These are phyloP conservation scores for Anastrepha ludens DNA, from an alignment of 1,140 invertebrate genomes.

Conservation along the genomic window DNA sequence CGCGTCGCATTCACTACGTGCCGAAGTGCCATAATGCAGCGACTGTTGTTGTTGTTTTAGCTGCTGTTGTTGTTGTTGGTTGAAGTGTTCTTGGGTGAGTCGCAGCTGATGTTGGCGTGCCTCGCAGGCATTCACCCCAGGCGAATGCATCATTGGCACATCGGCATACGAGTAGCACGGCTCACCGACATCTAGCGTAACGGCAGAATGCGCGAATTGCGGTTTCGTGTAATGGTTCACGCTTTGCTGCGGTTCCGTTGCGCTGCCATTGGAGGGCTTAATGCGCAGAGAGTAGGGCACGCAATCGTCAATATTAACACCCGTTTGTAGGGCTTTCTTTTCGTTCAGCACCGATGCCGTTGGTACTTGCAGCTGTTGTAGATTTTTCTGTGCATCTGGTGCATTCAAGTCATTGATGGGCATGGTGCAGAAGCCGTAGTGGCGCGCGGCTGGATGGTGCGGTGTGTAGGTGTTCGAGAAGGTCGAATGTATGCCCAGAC, in stretches of 20 bases:
- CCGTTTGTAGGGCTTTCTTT: slow-evolving; percentile 66
- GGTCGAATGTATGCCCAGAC: slow-evolving; percentile 77
- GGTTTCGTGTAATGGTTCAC: slow-evolving; percentile 72
- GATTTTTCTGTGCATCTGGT: slow-evolving; percentile 62
- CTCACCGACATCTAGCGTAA: slow-evolving; percentile 66
- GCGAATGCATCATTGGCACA: slow-evolving; percentile 68
- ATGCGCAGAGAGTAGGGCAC: slow-evolving; percentile 70
- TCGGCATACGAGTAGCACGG: slow-evolving; percentile 72
- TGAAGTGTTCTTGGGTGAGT: slow-evolving; percentile 68
- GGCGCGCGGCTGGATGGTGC: slow-evolving; percentile 79
- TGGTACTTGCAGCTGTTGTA: slow-evolving; percentile 71
- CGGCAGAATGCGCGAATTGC: slow-evolving; percentile 64
- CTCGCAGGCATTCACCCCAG: slow-evolving; percentile 52
- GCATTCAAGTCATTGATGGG: slow-evolving; percentile 66
- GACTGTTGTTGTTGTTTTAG: slow-evolving; percentile 43
- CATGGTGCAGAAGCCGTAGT: slow-evolving; percentile 80
- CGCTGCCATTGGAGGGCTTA: slow-evolving; percentile 62
- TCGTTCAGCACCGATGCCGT: slow-evolving; percentile 67
- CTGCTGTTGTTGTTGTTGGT: slow-evolving; percentile 62
- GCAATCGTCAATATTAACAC: slow-evolving; percentile 65
- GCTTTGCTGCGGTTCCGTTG: slow-evolving; percentile 57
- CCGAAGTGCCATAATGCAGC: slow-evolving; percentile 59
- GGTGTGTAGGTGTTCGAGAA: slow-evolving; percentile 76
- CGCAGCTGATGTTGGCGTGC: slow-evolving; percentile 61
- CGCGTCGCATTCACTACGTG: slow-evolving; percentile 58